A percentile compares a stretch with the other conserved stretches of the same genome.
phyloP scores from a whole-genome alignment of 2,888 invertebrate genomes.

The Morpho achilles region DNA sequence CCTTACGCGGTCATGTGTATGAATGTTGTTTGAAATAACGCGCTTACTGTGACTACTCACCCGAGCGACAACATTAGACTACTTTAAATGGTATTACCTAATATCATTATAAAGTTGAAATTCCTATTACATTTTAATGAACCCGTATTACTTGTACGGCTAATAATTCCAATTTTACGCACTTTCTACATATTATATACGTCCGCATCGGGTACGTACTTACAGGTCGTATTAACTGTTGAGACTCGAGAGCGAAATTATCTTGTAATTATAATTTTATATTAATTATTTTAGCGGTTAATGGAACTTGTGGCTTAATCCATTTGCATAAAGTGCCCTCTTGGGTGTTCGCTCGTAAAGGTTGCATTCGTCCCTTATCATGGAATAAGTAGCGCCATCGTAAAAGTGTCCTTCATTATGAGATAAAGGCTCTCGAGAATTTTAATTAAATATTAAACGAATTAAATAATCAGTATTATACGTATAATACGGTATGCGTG shows the following conservation, averaged over 20 bases:
- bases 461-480: conserved; percentile 79
- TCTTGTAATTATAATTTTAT: conserved; percentile 76
- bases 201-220: conserved; percentile 43
- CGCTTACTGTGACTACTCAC: conserved; percentile 28
- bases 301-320: conserved; percentile 65
- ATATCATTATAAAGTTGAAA: conserved; percentile 71
- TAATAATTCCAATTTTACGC: conserved; percentile 51
- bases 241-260: conserved; percentile 69
- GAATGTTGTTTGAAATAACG: conserved; percentile 50
- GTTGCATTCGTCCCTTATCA: conserved; percentile 64
- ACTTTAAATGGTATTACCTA: conserved; percentile 72
- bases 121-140: conserved; percentile 43
- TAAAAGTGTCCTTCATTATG: conserved; percentile 78
- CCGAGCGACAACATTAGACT: conserved; percentile 30
- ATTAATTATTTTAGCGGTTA: conserved; percentile 61
- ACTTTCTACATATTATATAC: conserved; percentile 61
- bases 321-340: conserved; percentile 66
- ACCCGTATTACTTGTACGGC: conserved; percentile 18
- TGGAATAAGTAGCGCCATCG: conserved; percentile 73
- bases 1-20: conserved; percentile 60
- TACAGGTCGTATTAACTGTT: conserved; percentile 64
- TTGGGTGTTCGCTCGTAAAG: conserved; percentile 55
- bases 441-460: conserved; percentile 79
- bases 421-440: conserved; percentile 76
- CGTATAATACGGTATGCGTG: conserved; percentile 73